phyloP scores from a whole-genome alignment of 2,888 invertebrate genomes.

The Melanostoma mellinum region DNA sequence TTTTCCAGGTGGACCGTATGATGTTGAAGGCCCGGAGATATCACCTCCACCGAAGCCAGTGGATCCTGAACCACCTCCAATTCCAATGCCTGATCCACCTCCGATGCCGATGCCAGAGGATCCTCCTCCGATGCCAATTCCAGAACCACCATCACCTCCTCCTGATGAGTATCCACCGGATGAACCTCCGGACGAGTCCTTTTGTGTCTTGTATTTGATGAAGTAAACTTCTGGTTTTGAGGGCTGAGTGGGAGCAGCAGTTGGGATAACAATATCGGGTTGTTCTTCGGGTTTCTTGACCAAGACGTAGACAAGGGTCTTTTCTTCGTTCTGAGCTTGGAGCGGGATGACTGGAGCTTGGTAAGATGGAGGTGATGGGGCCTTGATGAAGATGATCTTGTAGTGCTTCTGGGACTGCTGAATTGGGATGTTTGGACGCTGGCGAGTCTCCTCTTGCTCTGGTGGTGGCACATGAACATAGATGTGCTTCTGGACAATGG shows the following conservation, averaged over 20 bases:
- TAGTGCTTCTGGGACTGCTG: constrained; percentile 93
- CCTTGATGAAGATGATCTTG: constrained; percentile 96
- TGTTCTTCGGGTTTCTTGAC: constrained; percentile 94
- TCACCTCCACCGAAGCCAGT: constrained; percentile 76
- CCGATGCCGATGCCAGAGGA: constrained; percentile 75
- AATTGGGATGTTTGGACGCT: constrained; percentile 84
- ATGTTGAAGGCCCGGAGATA: constrained; percentile 81
- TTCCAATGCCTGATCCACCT: constrained; percentile 74
- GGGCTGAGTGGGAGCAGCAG: constrained; percentile 90
- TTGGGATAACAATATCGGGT: constrained; percentile 90
- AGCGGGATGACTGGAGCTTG: constrained; percentile 91
- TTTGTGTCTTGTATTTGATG: constrained; percentile 84
- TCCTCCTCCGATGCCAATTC: constrained; percentile 74
- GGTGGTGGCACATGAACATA: constrained; percentile 95
- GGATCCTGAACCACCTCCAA: constrained; percentile 79
- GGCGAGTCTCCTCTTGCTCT: constrained; percentile 89
- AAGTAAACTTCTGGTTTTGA: constrained; percentile 95
- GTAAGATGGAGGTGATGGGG: constrained; percentile 91
- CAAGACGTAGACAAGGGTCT: constrained; percentile 93
- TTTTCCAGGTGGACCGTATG: constrained; percentile 88
- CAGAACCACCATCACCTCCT: constrained; percentile 75
- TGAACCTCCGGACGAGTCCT: constrained; percentile 77
- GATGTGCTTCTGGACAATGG: constrained; percentile 91
- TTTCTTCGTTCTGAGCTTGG: constrained; percentile 92
- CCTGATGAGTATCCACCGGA: constrained; percentile 76